Evolutionary conservation across 2,113 vertebrate species (phyloP), one percentile per base, ranked within the genome.

Genomic region (Tychaedon coryphoeus): DNA sequence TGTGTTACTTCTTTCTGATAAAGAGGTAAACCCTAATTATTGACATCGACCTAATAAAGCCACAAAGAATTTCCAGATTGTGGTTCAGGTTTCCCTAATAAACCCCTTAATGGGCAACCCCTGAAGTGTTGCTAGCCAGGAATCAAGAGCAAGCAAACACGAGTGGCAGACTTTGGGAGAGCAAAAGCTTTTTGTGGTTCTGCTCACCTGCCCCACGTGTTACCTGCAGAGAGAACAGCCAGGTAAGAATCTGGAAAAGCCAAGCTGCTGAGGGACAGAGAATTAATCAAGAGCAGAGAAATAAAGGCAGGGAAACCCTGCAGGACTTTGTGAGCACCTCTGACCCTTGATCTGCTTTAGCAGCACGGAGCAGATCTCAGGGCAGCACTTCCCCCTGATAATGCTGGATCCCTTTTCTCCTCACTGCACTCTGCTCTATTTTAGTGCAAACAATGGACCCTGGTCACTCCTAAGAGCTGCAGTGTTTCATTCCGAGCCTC

Each of bases 401-500:
- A 14, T 4, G 58, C 6, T 5, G 71, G 58, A 4, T 54, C 82
- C 92, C 65, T 43, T 40, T 42, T 57, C 6, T 2, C 66, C 82
- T 45, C 29, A 9, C 69, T 90, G 88, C 90, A 77, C 79, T 60
- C 88, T 48, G 24, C 60, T 80, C 92, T 80, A 34, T 80, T 93
- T 84, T 18, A 61, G 58, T 38, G 53, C 87, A 80, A 90, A 96
- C 91, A 90, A 70, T 72, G 71, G 29, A 69, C 13, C 50, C 90
- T 79, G 25, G 36, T 6, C 6, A 16, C 91, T 67, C 23, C 4
- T 34, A 33, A 50, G 88, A 65, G 71, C 69, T 72, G 65, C 88
- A 45, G 45, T 36, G 60, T 92, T 95, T 93, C 5, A 83, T 95
- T 85, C 45, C 65, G 38, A 56, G 77, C 14, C 86, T 89, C 64